These are phyloP conservation scores for Eretmochelys imbricata DNA, from an alignment of 2,113 vertebrate genomes.

Conservation along the genomic window DNA sequence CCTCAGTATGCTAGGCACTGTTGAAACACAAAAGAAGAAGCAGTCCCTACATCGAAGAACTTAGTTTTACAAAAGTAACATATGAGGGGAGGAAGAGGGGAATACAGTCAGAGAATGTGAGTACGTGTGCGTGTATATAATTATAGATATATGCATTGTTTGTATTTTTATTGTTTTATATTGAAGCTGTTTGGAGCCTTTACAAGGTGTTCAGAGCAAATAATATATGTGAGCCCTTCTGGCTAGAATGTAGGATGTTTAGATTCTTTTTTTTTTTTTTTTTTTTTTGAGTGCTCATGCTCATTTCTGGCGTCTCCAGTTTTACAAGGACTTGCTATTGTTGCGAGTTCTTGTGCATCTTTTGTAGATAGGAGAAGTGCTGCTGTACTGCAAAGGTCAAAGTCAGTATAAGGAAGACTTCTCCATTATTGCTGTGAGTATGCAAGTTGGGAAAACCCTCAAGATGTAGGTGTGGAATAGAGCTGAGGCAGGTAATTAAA, in stretches of 20 bases:
- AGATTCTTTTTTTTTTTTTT: background rate
- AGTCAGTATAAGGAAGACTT: background rate
- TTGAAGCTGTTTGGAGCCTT: background rate
- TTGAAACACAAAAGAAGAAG: background rate
- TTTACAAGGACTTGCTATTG: background rate
- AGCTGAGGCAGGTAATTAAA: background rate
- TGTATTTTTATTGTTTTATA: background rate
- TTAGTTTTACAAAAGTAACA: accelerated
- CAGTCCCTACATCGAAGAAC: background rate
- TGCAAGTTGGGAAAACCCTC: background rate
- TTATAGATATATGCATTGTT: background rate
- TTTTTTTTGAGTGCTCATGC: too few relatives aligned
- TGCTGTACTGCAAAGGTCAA: background rate
- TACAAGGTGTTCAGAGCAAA: background rate
- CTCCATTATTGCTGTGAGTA: background rate
- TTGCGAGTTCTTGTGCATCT: background rate
- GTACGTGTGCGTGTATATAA: accelerated
- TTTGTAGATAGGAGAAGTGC: background rate
- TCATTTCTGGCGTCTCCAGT: background rate
- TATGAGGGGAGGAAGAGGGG: background rate
- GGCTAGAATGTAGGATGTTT: accelerated
- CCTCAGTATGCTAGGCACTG: background rate
- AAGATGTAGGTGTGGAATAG: background rate
- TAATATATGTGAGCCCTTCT: accelerated
- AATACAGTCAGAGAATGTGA: background rate